These are phyloP conservation scores for Lepidothrix coronata DNA, from an alignment of 2,113 vertebrate species.

Conservation along the genomic window DNA sequence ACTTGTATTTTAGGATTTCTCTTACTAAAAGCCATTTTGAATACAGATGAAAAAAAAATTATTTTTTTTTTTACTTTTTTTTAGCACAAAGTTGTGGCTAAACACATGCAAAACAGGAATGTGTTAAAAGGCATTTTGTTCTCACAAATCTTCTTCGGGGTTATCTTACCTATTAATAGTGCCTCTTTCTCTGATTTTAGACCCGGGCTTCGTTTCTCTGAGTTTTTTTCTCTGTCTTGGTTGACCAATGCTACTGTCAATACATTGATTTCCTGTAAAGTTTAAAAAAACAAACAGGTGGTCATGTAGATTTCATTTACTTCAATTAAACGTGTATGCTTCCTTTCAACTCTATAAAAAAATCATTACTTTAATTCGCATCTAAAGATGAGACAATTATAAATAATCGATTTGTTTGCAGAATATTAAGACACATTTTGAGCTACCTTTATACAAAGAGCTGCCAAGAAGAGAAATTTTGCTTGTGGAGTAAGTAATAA, in stretches of 20 bases:
- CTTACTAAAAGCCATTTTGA: neutral
- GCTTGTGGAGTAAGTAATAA: neutral
- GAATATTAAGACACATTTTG: constrained; percentile 14
- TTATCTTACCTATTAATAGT: constrained; percentile 84
- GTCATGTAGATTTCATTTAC: constrained; percentile 41
- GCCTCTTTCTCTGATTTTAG: constrained; percentile 89
- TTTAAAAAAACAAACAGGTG: constrained; percentile 42
- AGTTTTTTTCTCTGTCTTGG: constrained; percentile 81
- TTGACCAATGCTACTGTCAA: constrained; percentile 79
- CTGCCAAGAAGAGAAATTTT: constrained; percentile 9
- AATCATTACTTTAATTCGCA: constrained; percentile 48
- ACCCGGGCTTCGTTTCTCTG: constrained; percentile 75
- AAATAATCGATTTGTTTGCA: constrained; percentile 49
- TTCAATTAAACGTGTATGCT: neutral
- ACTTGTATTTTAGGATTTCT: neutral
- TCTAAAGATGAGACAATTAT: constrained; percentile 32
- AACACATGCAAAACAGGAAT: neutral
- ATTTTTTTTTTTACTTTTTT: neutral
- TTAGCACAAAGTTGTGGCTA: neutral
- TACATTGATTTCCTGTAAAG: constrained; percentile 83
- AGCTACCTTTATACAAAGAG: neutral
- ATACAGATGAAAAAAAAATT: rapidly evolving
- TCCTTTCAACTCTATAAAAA: constrained; percentile 36
- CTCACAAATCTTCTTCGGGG: neutral
- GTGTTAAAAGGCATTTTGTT: neutral